Evolutionary conservation across 2,888 invertebrate species (phyloP).

Genomic region (Drosophila neonasuta): DNA sequence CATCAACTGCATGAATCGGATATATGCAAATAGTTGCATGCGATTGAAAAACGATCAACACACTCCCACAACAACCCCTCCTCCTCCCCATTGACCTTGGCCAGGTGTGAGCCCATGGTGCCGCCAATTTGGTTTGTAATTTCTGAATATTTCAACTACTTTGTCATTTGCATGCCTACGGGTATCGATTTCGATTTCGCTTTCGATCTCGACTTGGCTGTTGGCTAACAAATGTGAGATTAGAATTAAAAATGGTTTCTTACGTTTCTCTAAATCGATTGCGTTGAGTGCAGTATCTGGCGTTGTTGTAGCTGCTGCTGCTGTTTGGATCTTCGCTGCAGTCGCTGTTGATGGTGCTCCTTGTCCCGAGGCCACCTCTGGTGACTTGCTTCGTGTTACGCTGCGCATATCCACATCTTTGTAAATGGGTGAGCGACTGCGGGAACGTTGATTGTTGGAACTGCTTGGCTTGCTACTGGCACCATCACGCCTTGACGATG

Average conservation of each 20-base stretch:
- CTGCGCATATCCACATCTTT: constrained; percentile 76
- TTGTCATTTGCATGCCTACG: constrained; percentile 48
- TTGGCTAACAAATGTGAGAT: constrained; percentile 69
- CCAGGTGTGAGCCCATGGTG: constrained; percentile 52
- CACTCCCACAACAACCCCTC: constrained; percentile 38
- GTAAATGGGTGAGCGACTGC: constrained; percentile 78
- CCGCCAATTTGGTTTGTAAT: constrained; percentile 72
- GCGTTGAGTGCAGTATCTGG: constrained; percentile 50
- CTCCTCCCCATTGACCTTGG: constrained; percentile 30
- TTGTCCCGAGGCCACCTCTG: constrained; percentile 38
- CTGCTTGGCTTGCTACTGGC: constrained; percentile 24
- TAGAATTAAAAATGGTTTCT: constrained; percentile 78
- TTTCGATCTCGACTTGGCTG: constrained; percentile 41
- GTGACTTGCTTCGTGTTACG: constrained; percentile 54
- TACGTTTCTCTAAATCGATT: constrained; percentile 82
- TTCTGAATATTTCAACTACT: constrained; percentile 67
- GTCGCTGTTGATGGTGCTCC: not conserved
- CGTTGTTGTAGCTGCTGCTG: constrained; percentile 35
- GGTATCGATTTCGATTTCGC: constrained; percentile 22
- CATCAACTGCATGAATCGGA: constrained; percentile 28
- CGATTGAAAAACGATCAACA: constrained; percentile 25
- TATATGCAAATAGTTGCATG: constrained; percentile 2
- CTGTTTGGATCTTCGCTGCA: constrained; percentile 14
- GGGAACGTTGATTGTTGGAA: constrained; percentile 63
- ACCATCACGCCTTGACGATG: constrained; percentile 24